Evolutionary conservation across 23 tunicate genomes (phyloP), one percentile per base, ranked within the genome.

Genomic region (Halocynthia aurantium): DNA sequence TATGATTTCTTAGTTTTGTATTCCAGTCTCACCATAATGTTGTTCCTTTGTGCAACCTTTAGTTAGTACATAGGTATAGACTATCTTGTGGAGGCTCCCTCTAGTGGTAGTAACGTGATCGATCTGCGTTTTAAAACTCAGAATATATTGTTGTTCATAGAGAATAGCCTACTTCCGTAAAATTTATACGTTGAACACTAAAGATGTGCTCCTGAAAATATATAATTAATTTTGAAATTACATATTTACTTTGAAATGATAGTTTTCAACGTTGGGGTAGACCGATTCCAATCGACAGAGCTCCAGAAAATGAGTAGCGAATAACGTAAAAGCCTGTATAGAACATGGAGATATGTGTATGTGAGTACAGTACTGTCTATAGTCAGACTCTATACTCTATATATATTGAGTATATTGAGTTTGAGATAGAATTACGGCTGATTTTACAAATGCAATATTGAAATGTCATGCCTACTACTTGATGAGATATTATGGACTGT

Each of bases 251-350:
- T 90, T 80, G 44, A 90, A 90, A 76, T 90, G 89, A 75, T 73
- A 84, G 67, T 90, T 90, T 57, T 90, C 83, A 49, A 90, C 86
- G 58, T 84, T 84, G 12, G 96, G 96, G 53, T 84, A 90, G 60
- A 90, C 74, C 40, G 85, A 80, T 75, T 90, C 89, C 75, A 90
- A n/a, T 49, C 96, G 83, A 70, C 89, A 90, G 15, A 90, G 67
- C 71, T 90, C 96, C 50, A 90, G 72, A 49, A 75, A 90, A 67
- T 90, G 96, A 6, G 96, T 90, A 51, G 95, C 88, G 62, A 88
- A 88, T 52, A 88, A 84, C 9, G 84, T 72, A 64, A 87, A 87
- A 31, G 94, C 87, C 87, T 87, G 80, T 7, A 53, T 31, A 65
- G 19, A 65, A 15, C 63, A 58, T 13, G 63, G 63, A 58, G 17